A percentile compares a stretch with the other conserved stretches of the same genome.
Conservation (phyloP, 2,113 vertebrate genomes). For the Thomomys bottae region DNA sequence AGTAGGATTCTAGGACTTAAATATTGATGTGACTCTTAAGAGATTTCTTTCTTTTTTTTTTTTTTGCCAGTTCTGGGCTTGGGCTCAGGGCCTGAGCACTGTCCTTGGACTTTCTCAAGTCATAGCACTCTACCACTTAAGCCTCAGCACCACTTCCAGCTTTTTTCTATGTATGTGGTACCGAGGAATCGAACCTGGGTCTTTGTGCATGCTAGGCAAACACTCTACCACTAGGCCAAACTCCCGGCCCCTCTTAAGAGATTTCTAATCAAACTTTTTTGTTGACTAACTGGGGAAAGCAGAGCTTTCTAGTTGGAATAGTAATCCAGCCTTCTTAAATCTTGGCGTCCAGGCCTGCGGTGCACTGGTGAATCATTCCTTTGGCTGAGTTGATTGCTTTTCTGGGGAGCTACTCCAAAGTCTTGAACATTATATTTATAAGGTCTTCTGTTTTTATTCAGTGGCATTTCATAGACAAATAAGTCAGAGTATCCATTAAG, state of each 20-base stretch:
- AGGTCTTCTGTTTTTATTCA: neutral
- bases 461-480: neutral
- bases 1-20: neutral
- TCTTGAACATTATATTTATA: neutral
- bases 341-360: fast-evolving
- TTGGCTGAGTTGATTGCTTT: neutral
- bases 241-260: too few species aligned
- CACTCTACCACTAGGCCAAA: too few species aligned
- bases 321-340: neutral
- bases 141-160: too few species aligned
- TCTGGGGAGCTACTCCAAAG: neutral
- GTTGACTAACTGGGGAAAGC: neutral
- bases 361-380: neutral
- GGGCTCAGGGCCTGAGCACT: too few species aligned
- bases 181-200: too few species aligned
- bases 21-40: neutral
- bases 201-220: too few species aligned
- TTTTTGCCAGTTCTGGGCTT: too few species aligned
- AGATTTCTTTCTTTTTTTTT: too few species aligned
- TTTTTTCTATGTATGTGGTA: too few species aligned
- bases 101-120: too few species aligned
- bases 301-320: neutral
- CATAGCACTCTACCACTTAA: too few species aligned
- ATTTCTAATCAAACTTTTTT: neutral
- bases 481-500: neutral